Evolutionary conservation across 2,113 vertebrate species (phyloP), one percentile per base, ranked within the genome.

Genomic region (Callipepla squamata): DNA sequence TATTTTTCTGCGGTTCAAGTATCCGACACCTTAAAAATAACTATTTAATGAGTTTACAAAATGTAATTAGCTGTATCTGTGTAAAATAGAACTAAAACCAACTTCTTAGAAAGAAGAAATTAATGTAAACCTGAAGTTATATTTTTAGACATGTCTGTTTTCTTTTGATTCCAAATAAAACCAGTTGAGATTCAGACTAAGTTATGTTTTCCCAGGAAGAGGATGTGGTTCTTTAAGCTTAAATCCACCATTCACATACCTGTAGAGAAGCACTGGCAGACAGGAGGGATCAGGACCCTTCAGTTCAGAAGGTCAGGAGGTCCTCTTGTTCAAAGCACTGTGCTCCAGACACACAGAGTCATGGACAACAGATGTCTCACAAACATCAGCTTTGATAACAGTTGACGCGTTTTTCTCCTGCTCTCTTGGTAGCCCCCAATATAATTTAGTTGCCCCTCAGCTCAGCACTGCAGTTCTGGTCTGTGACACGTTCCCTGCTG

Each of bases 321-420:
- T 17, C 32, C 10, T 4, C 15, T 4, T 55, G 42, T 22, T 42
- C 42, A 16, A 6, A 1, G 2, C 19, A 3, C 16, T 8, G 36
- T 1, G 0, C 40, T 26, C 17, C 20, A 2, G 40, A 40, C 1
- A 0, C 1, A 23, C 5, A 16, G 21, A 11, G 13, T 25, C 18
- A 13, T 0, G 1, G 26, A 40, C 16, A 51, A 7, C 2, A 28
- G 6, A 34, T 51, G 40, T 44, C 25, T 22, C 36, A 26, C 11
- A 6, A 72, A 23, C 21, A 6, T 44, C 28, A 78, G 53, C 26
- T 25, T 6, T 19, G 1, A 17, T 53, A 45, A 25, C 38, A 32
- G 9, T 18, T 38, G 2, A 51, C 26, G 18, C 22, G 1, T 30
- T 23, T 62, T 53, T 30, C 30, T 11, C 9, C 44, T 11, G 5